Conservation (phyloP, 2,888 invertebrate genomes). For the Andrena praecox region DNA sequence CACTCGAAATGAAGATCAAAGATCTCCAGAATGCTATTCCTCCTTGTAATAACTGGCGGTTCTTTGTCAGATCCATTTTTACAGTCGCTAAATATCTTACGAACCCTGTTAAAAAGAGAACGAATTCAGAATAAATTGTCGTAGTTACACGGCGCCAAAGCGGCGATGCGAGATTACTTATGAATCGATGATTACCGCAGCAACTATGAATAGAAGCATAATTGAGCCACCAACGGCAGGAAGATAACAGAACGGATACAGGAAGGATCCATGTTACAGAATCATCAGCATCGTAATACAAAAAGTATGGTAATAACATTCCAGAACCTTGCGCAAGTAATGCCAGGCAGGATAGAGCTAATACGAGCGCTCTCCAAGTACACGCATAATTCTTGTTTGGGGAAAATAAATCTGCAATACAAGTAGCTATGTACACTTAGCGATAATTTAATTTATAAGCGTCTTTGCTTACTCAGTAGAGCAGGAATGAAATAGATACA, state of each 20-base stretch:
- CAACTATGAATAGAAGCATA: slow-evolving; percentile 86
- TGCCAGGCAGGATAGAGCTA: slow-evolving; percentile 85
- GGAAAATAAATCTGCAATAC: slow-evolving; percentile 53
- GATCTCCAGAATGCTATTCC: slow-evolving; percentile 92
- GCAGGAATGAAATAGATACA: slow-evolving; percentile 93
- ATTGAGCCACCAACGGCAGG: slow-evolving; percentile 95
- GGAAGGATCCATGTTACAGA: slow-evolving; percentile 87
- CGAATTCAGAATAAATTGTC: not conserved
- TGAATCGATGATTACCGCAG: slow-evolving; percentile 70
- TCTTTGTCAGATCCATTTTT: slow-evolving; percentile 86
- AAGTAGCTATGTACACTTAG: not conserved
- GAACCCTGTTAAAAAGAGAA: slow-evolving; percentile 75
- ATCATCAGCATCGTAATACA: slow-evolving; percentile 81
- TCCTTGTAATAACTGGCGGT: slow-evolving; percentile 91
- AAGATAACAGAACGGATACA: slow-evolving; percentile 89
- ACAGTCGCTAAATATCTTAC: slow-evolving; percentile 84
- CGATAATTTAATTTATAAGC: slow-evolving; percentile 9
- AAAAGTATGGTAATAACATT: slow-evolving; percentile 89
- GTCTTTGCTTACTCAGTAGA: slow-evolving; percentile 87
- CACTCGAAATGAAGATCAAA: slow-evolving; percentile 89
- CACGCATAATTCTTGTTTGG: slow-evolving; percentile 6
- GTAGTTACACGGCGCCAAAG: slow-evolving; percentile 1
- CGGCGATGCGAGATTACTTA: slow-evolving; percentile 1
- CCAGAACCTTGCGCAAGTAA: slow-evolving; percentile 89
- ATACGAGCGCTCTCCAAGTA: not conserved